Percentiles rank a stretch among this genome's conserved stretches.
phyloP scores from a whole-genome alignment of 2,113 vertebrate species.

The Actenoides lindsayi region DNA sequence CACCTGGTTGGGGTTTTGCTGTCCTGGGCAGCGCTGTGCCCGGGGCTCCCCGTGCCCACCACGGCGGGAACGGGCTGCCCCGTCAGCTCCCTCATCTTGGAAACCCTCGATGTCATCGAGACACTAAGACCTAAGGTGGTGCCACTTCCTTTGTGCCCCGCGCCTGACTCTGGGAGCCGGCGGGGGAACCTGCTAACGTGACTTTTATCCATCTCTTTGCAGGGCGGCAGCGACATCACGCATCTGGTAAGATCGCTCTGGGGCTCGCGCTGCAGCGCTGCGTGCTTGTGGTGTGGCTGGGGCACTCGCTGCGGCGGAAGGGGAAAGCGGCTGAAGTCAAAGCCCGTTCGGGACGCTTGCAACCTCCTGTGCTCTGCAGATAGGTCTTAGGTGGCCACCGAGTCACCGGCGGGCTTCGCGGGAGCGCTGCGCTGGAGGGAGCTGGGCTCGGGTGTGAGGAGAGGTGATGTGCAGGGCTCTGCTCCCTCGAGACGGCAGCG shows the following conservation, averaged over 20 bases:
- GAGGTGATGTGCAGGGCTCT: background rate
- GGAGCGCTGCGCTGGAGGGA: background rate
- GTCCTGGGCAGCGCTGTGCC: background rate
- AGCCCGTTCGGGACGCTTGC: background rate
- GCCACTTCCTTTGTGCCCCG: background rate
- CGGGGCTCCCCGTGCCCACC: fast-evolving
- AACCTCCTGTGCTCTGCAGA: background rate
- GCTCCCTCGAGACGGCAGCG: background rate
- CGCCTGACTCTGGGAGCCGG: fast-evolving
- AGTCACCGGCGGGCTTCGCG: fast-evolving
- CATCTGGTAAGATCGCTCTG: slow-evolving; percentile 9
- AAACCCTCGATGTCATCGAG: background rate
- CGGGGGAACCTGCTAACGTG: background rate
- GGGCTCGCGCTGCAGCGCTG: background rate
- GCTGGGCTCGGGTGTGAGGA: background rate
- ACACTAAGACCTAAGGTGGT: background rate
- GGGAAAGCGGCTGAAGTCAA: background rate
- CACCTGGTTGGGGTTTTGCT: background rate
- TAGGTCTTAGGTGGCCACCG: background rate
- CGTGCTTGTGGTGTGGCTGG: background rate
- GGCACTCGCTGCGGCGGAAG: background rate
- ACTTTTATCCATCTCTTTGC: slow-evolving; percentile 5
- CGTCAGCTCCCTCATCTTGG: fast-evolving
- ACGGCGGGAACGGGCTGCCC: fast-evolving
- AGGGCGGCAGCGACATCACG: fast-evolving